Evolutionary conservation across 37 sponge, comb jelly and placozoan genomes (phyloP), one percentile per base, ranked within the genome.

Genomic region (Lycopodina hypogea): DNA sequence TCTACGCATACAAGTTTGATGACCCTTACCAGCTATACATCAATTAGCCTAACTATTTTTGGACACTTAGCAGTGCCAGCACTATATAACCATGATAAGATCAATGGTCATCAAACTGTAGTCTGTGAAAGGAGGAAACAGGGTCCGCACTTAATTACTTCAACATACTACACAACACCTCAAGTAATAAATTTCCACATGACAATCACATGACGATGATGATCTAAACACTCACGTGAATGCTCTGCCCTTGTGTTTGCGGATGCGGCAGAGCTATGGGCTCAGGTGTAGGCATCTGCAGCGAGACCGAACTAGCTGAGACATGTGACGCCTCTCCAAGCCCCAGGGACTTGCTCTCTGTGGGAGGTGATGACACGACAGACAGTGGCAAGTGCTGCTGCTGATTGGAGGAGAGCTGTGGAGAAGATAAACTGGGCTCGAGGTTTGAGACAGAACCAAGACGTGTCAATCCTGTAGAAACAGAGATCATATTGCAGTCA

Each of bases 261-360:
- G 18, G 66, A 33, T 65, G 66, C 18, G 75, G 60, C 7, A 75
- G 35, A 4, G 53, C 24, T 1, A 75, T 75, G 38, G 75, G 38
- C 60, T 58, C 60, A 37, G 75, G 75, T 51, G 73, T 53, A 2
- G 53, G 60, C 40, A 75, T 30, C 60, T 45, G 72, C 9, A 51
- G 26, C 30, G 51, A n/a, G 21, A 53, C 71, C 1, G 17, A 22
- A 23, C 42, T 38, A 42, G 26, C 41, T 2, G 39, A 7, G 36
- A 33, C 68, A 28, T 21, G 35, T 36, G 42, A 70, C 6, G 42
- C 12, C 50, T 48, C 24, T 2, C 66, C 30, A 4, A 65, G 66
- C 18, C 66, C 66, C 18, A 32, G 66, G 34, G 4, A 8, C 35
- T 19, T 32, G 66, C 33, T 30, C 18, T 7, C 32, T 3, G 35